Evolutionary conservation across 2,113 vertebrate genomes (phyloP), one percentile per base, ranked within the genome.

Genomic region (Pollachius pollachius): DNA sequence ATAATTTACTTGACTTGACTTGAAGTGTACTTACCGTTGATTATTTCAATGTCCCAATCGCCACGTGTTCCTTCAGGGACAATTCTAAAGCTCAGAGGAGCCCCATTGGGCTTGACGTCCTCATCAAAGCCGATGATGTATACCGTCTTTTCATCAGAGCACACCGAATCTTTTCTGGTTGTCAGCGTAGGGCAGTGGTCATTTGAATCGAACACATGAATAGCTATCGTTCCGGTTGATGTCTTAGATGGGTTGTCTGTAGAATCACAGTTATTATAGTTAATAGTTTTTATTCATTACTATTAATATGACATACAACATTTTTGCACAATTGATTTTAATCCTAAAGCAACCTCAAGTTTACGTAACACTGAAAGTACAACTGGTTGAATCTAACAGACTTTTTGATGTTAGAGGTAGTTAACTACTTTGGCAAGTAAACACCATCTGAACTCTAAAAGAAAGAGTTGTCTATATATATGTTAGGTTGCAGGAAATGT

Each of bases 191-290:
- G 96, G 62, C 96, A 98, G 67, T 95, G 90, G 72, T 94, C 90
- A 5, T 91, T 94, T 62, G 70, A 11, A 58, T 94, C 94, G n/a
- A 81, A 41, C 1, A 96, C 80, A 73, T 91, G 87, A 16, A 97
- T 85, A 37, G 92, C 91, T 77, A 97, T 85, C 1, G 95, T 98
- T 68, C 94, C 95, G 0, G 95, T 97, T 15, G 92, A 92, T 2
- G 95, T 95, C 68, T 91, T 94, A 18, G 79, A 70, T 80, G 94
- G 94, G 76, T 63, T 60, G n/a, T 94, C 96, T 98, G 87, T 25
- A 77, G 23, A 56, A 74, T 1, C 59, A 74, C 48, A 2, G 54
- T 56, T 16, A 16, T 15, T 56, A 15, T 56, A 16, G 15, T 8
- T 48, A 48, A 11, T 9, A 48, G 41, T 48, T 48, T 11, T 48